Percentiles rank a stretch among this genome's conserved stretches.
phyloP scores from a whole-genome alignment of 2,888 invertebrate genomes.

The Theodoxus fluviatilis region DNA sequence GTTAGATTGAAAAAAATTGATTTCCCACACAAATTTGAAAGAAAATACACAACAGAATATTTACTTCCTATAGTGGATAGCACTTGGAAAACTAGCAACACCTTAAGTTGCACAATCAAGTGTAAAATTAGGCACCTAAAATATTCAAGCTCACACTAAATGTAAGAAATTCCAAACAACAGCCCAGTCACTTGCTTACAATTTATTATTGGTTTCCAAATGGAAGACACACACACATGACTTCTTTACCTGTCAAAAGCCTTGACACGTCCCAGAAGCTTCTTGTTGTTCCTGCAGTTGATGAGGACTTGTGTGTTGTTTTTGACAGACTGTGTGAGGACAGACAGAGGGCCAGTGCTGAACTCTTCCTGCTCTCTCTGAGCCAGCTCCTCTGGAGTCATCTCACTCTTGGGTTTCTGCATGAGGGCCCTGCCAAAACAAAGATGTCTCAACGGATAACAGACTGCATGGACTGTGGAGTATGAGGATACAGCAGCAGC shows the following conservation, averaged over 20 bases:
- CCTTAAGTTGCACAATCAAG: no score
- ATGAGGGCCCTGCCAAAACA: constrained; percentile 44
- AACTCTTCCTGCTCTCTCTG: constrained; percentile 98
- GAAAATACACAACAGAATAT: no score
- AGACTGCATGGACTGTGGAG: not conserved
- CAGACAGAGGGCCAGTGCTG: constrained; percentile 95
- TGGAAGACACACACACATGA: not conserved
- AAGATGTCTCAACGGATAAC: not conserved
- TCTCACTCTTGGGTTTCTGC: constrained; percentile 63
- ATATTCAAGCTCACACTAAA: no score
- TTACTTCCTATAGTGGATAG: no score
- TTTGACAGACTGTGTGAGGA: constrained; percentile 96
- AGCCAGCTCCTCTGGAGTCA: constrained; percentile 93
- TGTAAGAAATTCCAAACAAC: no score
- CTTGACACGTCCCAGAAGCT: constrained; percentile 93
- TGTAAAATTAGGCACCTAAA: no score
- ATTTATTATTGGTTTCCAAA: not conserved
- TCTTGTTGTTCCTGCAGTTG: constrained; percentile 90
- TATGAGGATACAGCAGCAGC: no score
- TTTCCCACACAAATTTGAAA: no score
- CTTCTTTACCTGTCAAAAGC: constrained; percentile 71
- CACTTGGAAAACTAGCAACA: no score
- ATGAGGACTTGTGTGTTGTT: constrained; percentile 96
- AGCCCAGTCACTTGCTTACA: no score
- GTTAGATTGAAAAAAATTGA: no score